Conservation (phyloP, 2,797 vertebrate species). For the Discoglossus pictus region DNA sequence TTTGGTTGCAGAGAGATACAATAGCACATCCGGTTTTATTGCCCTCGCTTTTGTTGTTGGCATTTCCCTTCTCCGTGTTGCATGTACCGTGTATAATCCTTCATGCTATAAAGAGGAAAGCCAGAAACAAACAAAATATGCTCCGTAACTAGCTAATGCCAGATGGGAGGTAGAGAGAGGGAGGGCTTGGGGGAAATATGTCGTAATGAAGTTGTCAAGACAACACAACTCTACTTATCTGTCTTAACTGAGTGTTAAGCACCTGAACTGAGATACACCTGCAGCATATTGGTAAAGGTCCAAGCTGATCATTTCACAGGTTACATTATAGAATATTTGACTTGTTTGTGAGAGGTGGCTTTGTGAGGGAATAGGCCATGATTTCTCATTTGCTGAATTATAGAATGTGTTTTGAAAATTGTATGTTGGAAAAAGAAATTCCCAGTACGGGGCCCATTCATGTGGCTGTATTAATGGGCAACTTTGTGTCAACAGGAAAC, state of each 20-base stretch:
- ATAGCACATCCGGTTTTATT: background rate
- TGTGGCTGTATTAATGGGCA: slow-evolving; percentile 1
- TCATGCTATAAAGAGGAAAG: slow-evolving; percentile 38
- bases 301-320: background rate
- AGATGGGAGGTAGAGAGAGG: slow-evolving; percentile 58
- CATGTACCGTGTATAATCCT: slow-evolving; percentile 34
- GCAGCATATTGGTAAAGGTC: background rate
- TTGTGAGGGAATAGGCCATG: no score
- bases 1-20: background rate
- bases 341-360: no score
- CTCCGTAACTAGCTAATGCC: slow-evolving; percentile 54
- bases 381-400: no score
- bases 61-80: slow-evolving; percentile 6
- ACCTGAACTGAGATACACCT: slow-evolving; percentile 56
- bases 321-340: no score
- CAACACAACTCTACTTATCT: slow-evolving; percentile 59
- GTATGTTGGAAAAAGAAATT: no score
- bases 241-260: slow-evolving; percentile 38
- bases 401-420: no score
- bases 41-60: background rate
- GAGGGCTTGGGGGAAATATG: slow-evolving; percentile 45
- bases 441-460: no score
- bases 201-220: slow-evolving; percentile 55
- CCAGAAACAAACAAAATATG: slow-evolving; percentile 54
- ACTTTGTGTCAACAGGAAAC: slow-evolving; percentile 81